Evolutionary conservation across 92 coral and sea anemone genomes (phyloP), one percentile per base, ranked within the genome.

Genomic region (Metridium senile): DNA sequence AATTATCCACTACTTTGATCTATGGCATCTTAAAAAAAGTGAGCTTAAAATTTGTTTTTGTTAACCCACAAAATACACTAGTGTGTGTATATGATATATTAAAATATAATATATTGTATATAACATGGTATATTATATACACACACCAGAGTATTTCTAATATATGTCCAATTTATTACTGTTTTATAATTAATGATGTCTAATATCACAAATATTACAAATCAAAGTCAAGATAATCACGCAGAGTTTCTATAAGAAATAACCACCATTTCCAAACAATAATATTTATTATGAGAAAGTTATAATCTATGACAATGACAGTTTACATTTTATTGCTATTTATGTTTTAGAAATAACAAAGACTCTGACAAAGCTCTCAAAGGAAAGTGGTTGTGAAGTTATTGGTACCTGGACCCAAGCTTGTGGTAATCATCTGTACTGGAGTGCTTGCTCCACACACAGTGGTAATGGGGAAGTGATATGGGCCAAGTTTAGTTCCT

Each of bases 401-500:
- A 1, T 71, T 1, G 25, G 46, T 8, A 35, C 46, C 0, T 71
- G 75, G 62, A 71, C 46, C 46, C 61, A 71, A 58, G 33, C 75
- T 45, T 71, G 75, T n/a, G 19, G 66, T 6, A 82, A 82, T 83
- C 88, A 87, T 58, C 74, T 87, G 32, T 71, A 83, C 46, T 87
- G 91, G 91, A 82, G 85, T 57, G 91, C 85, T 10, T 82, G 85
- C 21, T 70, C 88, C 34, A 87, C 88, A 35, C 54, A 78, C 65
- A 49, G 80, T 82, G 91, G 88, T 66, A 87, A 58, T 77, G 91
- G 91, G 29, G 10, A 70, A 35, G 75, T 84, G 46, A 88, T 88
- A 13, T 84, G 79, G 92, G 88, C 92, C 10, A 88, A 84, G 46
- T 88, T 84, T 23, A 71, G 70, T 23, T 88, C 92, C n/a, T 88